phyloP scores from a whole-genome alignment of 1,140 invertebrate genomes.

The Eriocheir sinensis region DNA sequence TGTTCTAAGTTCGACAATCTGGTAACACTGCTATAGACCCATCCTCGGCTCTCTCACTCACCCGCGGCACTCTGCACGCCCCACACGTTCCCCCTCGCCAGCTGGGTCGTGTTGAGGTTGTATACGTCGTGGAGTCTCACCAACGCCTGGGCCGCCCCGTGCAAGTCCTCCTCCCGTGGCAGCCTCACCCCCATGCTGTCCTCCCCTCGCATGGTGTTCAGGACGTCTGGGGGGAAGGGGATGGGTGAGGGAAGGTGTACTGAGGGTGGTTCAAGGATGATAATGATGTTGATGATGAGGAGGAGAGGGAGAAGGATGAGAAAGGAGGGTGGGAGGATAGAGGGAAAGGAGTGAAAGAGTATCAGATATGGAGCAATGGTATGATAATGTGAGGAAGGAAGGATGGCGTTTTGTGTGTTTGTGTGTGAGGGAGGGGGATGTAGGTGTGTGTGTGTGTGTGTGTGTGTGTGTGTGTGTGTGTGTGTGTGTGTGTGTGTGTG shows the following conservation, averaged over 20 bases:
- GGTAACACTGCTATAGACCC: too few species aligned
- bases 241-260: too few species aligned
- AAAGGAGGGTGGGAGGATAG: background rate
- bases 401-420: too few species aligned
- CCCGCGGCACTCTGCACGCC: conserved; percentile 80
- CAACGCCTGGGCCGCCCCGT: conserved; percentile 84
- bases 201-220: conserved; percentile 47
- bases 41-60: background rate
- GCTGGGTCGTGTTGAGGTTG: conserved; percentile 83
- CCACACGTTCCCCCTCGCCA: conserved; percentile 82
- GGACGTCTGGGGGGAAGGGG: conserved; percentile 29
- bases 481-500: too few species aligned
- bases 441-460: too few species aligned
- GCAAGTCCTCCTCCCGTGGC: conserved; percentile 83
- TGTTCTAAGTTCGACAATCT: too few species aligned
- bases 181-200: conserved; percentile 77
- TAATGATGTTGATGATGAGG: too few species aligned
- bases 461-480: too few species aligned
- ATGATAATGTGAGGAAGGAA: too few species aligned
- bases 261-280: too few species aligned
- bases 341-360: too few species aligned
- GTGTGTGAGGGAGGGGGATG: too few species aligned
- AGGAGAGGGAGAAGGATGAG: background rate
- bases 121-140: conserved; percentile 85
- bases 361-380: background rate